These are phyloP conservation scores for Galerucella nymphaeae DNA, from an alignment of 2,888 invertebrate species.

Conservation along the genomic window DNA sequence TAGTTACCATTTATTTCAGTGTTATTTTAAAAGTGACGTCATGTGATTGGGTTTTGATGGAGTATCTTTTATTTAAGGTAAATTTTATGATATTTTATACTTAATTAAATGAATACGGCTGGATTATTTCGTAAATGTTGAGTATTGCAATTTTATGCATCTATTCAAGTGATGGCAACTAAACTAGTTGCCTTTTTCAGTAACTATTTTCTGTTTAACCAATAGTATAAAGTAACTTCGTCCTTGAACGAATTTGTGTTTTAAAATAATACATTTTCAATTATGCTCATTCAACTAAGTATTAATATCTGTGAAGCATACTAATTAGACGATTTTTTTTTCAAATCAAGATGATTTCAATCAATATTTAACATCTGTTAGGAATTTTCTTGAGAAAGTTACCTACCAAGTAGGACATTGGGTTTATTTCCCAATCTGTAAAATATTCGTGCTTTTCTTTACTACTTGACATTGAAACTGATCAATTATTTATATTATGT, in stretches of 20 bases:
- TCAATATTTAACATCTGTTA: constrained; percentile 47
- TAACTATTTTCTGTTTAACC: constrained; percentile 48
- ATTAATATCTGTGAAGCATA: constrained; percentile 42
- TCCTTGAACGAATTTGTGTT: constrained; percentile 59
- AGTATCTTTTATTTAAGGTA: constrained; percentile 60
- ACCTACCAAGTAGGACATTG: constrained; percentile 57
- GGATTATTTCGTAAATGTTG: constrained; percentile 11
- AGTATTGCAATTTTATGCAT: constrained; percentile 27
- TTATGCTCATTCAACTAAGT: constrained; percentile 48
- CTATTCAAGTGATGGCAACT: constrained; percentile 50
- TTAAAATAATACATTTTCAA: constrained; percentile 55
- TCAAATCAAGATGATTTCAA: constrained; percentile 21
- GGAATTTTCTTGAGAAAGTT: constrained; percentile 57
- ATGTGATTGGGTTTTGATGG: constrained; percentile 64
- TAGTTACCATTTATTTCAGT: constrained; percentile 52
- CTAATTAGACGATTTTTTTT: constrained; percentile 36
- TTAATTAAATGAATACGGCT: constrained; percentile 27
- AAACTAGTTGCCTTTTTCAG: constrained; percentile 47
- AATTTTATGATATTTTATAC: constrained; percentile 55
- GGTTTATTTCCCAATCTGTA: constrained; percentile 56
- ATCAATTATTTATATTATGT: constrained; percentile 52
- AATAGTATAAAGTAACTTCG: constrained; percentile 51
- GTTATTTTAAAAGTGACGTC: constrained; percentile 64
- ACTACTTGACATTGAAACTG: constrained; percentile 59
- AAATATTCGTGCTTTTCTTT: constrained; percentile 52